phyloP scores from a whole-genome alignment of 1,140 invertebrate genomes.

The Drosophila yakuba region DNA sequence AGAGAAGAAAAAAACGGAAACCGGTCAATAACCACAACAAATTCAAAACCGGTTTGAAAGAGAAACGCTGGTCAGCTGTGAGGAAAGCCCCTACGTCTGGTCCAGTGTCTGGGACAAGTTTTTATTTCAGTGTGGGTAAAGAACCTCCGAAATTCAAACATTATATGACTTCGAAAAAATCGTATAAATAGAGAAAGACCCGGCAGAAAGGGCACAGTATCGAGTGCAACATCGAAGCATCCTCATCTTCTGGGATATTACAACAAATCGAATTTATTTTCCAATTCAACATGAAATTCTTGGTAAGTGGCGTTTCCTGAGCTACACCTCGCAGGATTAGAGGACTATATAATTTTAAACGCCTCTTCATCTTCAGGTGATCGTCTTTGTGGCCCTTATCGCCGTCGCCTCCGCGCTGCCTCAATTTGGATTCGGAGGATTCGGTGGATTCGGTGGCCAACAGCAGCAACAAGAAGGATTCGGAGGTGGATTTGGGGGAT shows the following conservation, averaged over 20 bases:
- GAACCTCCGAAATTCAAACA: slow-evolving; percentile 26
- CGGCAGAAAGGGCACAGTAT: slow-evolving; percentile 20
- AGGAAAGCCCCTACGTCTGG: slow-evolving; percentile 47
- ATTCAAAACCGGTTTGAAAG: slow-evolving; percentile 34
- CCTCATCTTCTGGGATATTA: slow-evolving; percentile 11
- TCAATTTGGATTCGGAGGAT: slow-evolving; percentile 40
- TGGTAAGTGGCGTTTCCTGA: slow-evolving; percentile 8
- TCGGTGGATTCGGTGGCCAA: slow-evolving; percentile 7
- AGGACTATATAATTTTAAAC: background rate
- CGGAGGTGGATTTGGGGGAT: slow-evolving; percentile 15
- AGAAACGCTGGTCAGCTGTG: slow-evolving; percentile 22
- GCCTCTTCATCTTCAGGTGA: slow-evolving; percentile 17
- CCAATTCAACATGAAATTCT: slow-evolving; percentile 37
- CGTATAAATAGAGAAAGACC: slow-evolving; percentile 48
- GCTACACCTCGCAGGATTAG: background rate
- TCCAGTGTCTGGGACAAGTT: slow-evolving; percentile 35
- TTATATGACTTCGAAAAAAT: background rate
- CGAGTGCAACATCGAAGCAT: background rate
- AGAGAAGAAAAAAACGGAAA: slow-evolving; percentile 10
- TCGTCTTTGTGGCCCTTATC: slow-evolving; percentile 39
- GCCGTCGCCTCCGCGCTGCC: slow-evolving; percentile 24
- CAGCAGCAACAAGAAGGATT: slow-evolving; percentile 30
- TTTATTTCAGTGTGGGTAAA: slow-evolving; percentile 13
- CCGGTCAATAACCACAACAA: slow-evolving; percentile 15
- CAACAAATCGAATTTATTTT: background rate